A percentile compares a stretch with the other conserved stretches of the same genome.
These are phyloP conservation scores for Siphamia tubifer DNA, from an alignment of 2,113 vertebrate species.

Conservation along the genomic window DNA sequence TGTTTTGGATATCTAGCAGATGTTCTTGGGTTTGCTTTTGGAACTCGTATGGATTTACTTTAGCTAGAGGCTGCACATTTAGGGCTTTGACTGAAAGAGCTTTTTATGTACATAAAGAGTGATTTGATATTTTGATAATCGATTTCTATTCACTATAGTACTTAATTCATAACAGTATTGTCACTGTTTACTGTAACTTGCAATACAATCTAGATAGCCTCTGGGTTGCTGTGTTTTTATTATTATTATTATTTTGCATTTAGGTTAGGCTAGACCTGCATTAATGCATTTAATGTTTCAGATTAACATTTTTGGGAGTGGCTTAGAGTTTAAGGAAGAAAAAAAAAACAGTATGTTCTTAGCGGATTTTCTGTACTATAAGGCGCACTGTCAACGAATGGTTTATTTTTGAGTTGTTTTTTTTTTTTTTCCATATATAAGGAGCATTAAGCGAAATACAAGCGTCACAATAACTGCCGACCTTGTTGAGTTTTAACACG, in stretches of 20 bases:
- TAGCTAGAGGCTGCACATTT: constrained; percentile 83
- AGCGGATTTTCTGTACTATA: too few relatives aligned
- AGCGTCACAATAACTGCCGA: too few relatives aligned
- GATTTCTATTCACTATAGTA: constrained; percentile 87
- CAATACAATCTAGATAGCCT: constrained; percentile 90
- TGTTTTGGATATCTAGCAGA: constrained; percentile 27
- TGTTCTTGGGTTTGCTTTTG: constrained; percentile 48
- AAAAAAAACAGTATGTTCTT: constrained; percentile 80
- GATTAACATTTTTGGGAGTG: constrained; percentile 84
- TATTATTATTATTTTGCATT: constrained; percentile 54
- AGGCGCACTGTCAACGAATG: too few relatives aligned
- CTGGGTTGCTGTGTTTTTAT: constrained; percentile 82
- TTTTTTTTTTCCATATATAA: too few relatives aligned
- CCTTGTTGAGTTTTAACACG: too few relatives aligned
- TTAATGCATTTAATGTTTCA: constrained; percentile 66
- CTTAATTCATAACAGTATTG: constrained; percentile 87
- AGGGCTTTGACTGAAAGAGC: constrained; percentile 85
- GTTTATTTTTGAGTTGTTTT: too few relatives aligned
- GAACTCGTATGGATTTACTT: constrained; percentile 73
- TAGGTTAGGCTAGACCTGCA: constrained; percentile 46
- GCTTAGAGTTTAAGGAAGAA: constrained; percentile 80
- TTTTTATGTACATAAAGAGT: constrained; percentile 86
- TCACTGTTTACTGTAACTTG: constrained; percentile 92
- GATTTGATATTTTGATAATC: constrained; percentile 90
- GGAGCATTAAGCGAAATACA: too few relatives aligned